phyloP scores from a whole-genome alignment of 2,113 vertebrate genomes.

The Hassar affinis region DNA sequence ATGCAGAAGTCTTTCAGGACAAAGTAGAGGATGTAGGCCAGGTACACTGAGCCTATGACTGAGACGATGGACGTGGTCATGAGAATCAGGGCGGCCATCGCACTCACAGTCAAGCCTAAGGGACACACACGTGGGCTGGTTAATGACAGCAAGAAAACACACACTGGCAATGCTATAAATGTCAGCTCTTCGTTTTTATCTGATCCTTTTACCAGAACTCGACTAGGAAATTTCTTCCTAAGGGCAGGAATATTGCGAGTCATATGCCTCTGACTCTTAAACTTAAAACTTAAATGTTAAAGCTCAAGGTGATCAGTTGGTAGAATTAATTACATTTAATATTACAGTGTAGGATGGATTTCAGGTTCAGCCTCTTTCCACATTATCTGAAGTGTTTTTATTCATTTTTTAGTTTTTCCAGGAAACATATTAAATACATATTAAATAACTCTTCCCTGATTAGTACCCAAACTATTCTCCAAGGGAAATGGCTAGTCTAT shows the following conservation, averaged over 20 bases:
- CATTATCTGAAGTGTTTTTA: background rate
- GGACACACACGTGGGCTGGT: background rate
- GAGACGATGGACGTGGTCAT: constrained; percentile 97
- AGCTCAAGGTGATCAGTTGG: background rate
- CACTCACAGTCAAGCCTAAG: constrained; percentile 94
- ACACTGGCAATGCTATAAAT: background rate
- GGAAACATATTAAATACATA: background rate
- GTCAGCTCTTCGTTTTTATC: background rate
- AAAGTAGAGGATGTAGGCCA: constrained; percentile 99
- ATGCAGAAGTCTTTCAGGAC: constrained; percentile 98
- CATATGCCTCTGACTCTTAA: background rate
- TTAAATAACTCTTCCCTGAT: background rate
- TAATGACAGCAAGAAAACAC: constrained; percentile 9
- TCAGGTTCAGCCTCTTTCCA: background rate
- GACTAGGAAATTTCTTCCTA: background rate
- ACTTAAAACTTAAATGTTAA: background rate
- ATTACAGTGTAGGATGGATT: background rate
- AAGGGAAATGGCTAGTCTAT: background rate
- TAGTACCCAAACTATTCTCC: no score
- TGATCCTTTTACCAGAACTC: background rate
- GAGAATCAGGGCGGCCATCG: constrained; percentile 93
- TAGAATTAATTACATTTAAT: background rate
- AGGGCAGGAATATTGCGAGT: background rate
- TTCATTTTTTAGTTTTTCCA: background rate
- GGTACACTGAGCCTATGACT: constrained; percentile 91